Percentiles rank a stretch among this genome's conserved stretches.
Conservation (phyloP, 2,113 vertebrate genomes). For the Agelaius phoeniceus region DNA sequence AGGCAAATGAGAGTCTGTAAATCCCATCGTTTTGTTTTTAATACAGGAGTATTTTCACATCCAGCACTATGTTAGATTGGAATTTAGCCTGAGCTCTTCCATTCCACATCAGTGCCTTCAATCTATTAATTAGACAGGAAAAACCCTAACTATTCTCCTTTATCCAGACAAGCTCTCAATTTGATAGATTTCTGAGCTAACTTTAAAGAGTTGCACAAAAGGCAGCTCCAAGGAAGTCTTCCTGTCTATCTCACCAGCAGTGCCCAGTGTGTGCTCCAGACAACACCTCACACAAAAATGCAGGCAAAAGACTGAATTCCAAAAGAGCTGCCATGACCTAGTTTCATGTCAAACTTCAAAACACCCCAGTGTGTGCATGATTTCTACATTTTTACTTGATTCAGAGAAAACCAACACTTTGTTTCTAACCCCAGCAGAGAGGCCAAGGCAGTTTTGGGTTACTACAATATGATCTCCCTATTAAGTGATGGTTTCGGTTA, state of each 20-base stretch:
- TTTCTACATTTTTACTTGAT: background rate
- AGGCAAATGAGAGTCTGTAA: background rate
- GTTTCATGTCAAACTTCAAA: background rate
- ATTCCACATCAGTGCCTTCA: background rate
- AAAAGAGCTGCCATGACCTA: background rate
- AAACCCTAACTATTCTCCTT: background rate
- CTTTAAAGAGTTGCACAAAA: background rate
- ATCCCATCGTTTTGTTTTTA: background rate
- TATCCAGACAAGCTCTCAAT: background rate
- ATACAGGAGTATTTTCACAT: background rate
- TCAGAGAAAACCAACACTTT: background rate
- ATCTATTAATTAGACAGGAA: background rate
- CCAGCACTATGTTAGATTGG: background rate
- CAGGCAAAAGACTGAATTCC: background rate
- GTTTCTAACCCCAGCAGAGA: background rate
- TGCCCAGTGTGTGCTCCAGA: background rate
- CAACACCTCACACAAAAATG: background rate
- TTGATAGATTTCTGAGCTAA: background rate
- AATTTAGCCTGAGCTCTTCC: background rate
- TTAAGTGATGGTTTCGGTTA: background rate
- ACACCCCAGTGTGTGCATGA: rapidly evolving
- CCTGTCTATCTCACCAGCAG: background rate
- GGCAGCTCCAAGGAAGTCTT: background rate
- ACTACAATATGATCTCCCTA: background rate
- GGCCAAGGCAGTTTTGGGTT: background rate